Percentiles rank a stretch among this genome's conserved stretches.
Evolutionary conservation across 1,140 invertebrate species (phyloP).

Genomic region (Drosophila lacteicornis): DNA sequence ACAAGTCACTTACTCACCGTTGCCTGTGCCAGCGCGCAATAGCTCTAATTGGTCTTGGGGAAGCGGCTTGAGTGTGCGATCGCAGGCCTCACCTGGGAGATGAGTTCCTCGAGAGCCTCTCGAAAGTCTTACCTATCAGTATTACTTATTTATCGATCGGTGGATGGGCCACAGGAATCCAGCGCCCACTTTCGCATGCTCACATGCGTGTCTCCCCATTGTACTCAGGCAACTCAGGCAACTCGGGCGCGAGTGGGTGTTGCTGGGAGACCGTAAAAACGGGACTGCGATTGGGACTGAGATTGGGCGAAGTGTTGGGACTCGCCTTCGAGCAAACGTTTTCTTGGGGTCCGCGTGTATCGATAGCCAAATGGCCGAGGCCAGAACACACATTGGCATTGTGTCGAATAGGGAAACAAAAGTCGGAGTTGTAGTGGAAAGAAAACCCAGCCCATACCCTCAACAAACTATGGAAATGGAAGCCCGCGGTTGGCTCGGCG

Average conservation of each 20-base stretch:
- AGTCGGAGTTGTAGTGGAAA: constrained; percentile 34
- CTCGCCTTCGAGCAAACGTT: constrained; percentile 67
- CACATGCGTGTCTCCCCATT: constrained; percentile 67
- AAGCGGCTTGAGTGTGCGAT: constrained; percentile 15
- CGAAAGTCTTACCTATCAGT: constrained; percentile 8
- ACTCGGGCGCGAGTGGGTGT: constrained; percentile 53
- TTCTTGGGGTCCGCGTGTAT: constrained; percentile 55
- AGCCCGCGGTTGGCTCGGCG: constrained; percentile 51
- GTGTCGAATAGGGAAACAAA: constrained; percentile 37
- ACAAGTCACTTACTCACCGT: constrained; percentile 70
- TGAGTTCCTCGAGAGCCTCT: neutral
- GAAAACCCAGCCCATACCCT: constrained; percentile 16
- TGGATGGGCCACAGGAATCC: constrained; percentile 26
- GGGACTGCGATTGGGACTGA: constrained; percentile 1
- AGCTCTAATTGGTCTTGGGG: constrained; percentile 51
- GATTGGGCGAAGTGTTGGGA: neutral
- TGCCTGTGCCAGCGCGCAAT: constrained; percentile 32
- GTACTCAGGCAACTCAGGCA: constrained; percentile 50
- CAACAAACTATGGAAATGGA: constrained; percentile 70
- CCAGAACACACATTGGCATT: constrained; percentile 60
- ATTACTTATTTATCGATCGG: constrained; percentile 63
- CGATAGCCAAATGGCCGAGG: constrained; percentile 64
- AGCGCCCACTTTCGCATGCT: constrained; percentile 14
- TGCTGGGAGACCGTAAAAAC: constrained; percentile 48
- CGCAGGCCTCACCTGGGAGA: neutral